These are phyloP conservation scores for Melitaea cinxia DNA, from an alignment of 1,140 invertebrate species.

Conservation along the genomic window DNA sequence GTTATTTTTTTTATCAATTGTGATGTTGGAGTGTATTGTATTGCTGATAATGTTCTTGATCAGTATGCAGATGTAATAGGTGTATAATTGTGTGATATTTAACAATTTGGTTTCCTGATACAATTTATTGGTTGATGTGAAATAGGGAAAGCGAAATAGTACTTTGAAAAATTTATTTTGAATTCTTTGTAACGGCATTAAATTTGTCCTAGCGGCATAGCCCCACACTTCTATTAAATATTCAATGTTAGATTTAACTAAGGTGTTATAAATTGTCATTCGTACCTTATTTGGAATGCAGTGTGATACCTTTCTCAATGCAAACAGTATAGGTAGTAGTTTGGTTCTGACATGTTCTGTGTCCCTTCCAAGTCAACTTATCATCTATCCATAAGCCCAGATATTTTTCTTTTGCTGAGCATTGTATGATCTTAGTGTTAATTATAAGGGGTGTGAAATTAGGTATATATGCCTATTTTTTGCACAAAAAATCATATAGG, in stretches of 20 bases:
- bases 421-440: too few relatives aligned
- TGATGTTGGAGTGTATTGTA: too few relatives aligned
- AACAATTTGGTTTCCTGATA: constrained; percentile 8
- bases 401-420: too few relatives aligned
- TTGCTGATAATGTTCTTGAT: too few relatives aligned
- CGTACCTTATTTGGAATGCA: constrained; percentile 7
- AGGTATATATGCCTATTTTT: too few relatives aligned
- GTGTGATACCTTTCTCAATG: constrained; percentile 15
- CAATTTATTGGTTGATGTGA: constrained; percentile 8
- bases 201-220: background rate
- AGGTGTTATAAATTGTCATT: constrained; percentile 13
- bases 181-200: constrained; percentile 13
- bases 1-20: too few relatives aligned
- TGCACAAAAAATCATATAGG: too few relatives aligned
- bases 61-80: too few relatives aligned
- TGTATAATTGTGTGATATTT: too few relatives aligned
- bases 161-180: constrained; percentile 10
- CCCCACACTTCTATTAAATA: constrained; percentile 7
- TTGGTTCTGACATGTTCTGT: constrained; percentile 9
- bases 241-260: constrained; percentile 15
- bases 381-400: constrained; percentile 12
- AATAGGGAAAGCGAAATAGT: background rate
- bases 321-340: constrained; percentile 1
- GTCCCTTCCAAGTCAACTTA: background rate
- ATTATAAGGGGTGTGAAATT: too few relatives aligned